Base-by-base conservation (phyloP, 2,113 vertebrate genomes). In the Lamprotornis superbus region DNA sequence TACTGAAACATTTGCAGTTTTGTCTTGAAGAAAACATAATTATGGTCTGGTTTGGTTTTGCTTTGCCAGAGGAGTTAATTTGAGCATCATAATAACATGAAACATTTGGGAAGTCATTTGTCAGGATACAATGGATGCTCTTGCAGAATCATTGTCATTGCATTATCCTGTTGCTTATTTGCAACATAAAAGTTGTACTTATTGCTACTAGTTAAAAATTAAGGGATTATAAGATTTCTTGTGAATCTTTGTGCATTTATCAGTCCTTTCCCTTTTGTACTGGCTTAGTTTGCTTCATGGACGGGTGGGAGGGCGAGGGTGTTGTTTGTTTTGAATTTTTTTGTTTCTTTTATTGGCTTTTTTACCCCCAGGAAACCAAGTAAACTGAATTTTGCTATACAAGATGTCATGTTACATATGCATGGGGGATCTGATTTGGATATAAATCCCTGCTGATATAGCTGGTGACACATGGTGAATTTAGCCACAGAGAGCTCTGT, bases 301-400 rank as follows among this genome's bases (percentile, higher is more conserved):
- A 8, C 1, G 7, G n/a, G 2, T 24, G 21, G 3, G 4, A 1
- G 12, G 3, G 1, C 27, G 22, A 11, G 28, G 4, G 5, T 44
- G 9, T 77, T 13, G 5, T 37, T 56, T 44, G 1, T 25, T 77
- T 61, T 39, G 37, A 21, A 49, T 1, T 47, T 4, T 55, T 55
- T 63, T 49, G 4, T 23, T 65, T 52, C 23, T 69, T 83, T 61
- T 21, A 22, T 33, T 73, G 65, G 4, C 20, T 17, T 52, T 16
- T 89, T 27, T 69, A 46, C 27, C 11, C 12, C 8, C 4, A n/a
- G 30, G 59, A 83, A 85, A 35, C 9, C 8, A 60, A 65, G 20
- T 67, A 52, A 71, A 60, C 28, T 40, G 17, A 49, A 44, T 82
- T 87, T 64, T 76, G 7, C 30, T 30, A 1, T 39, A 17, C 4